Evolutionary conservation across 2,888 invertebrate genomes (phyloP).

Genomic region (Urechis unicinctus): DNA sequence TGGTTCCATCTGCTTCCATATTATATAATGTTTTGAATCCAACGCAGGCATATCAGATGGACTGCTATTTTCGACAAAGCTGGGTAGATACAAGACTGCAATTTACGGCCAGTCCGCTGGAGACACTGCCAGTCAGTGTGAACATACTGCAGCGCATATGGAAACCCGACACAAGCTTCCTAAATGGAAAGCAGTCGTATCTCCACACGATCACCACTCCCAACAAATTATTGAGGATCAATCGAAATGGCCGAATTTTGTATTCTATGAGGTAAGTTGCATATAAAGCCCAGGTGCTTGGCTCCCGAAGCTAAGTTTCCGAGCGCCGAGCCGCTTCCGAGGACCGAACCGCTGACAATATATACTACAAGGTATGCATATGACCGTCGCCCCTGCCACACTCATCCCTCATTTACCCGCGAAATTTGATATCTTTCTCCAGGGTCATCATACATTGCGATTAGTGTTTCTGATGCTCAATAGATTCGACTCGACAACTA

Average conservation of each 20-base stretch:
- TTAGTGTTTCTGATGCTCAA: no score
- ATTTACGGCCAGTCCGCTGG: constrained; percentile 25
- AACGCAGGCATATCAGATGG: constrained; percentile 29
- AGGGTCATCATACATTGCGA: no score
- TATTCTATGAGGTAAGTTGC: constrained; percentile 81
- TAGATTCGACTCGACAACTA: no score
- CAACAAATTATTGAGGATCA: constrained; percentile 82
- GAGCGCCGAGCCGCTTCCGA: no score
- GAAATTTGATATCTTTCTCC: no score
- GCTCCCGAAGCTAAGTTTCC: no score
- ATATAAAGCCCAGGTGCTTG: not conserved
- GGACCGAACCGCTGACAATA: no score
- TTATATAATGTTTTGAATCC: no score
- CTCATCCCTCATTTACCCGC: no score
- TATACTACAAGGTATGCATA: no score
- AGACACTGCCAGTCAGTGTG: constrained; percentile 27
- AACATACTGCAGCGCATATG: constrained; percentile 38
- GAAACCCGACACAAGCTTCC: constrained; percentile 58
- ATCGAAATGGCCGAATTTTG: constrained; percentile 81
- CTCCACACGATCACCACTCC: constrained; percentile 93
- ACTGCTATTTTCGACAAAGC: constrained; percentile 30
- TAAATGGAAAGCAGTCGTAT: constrained; percentile 89
- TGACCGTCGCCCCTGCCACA: no score
- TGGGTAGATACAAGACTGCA: constrained; percentile 26
- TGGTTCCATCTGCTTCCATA: no score